Evolutionary conservation across 2,113 vertebrate species (phyloP).

Genomic region (Stictonetta naevosa): DNA sequence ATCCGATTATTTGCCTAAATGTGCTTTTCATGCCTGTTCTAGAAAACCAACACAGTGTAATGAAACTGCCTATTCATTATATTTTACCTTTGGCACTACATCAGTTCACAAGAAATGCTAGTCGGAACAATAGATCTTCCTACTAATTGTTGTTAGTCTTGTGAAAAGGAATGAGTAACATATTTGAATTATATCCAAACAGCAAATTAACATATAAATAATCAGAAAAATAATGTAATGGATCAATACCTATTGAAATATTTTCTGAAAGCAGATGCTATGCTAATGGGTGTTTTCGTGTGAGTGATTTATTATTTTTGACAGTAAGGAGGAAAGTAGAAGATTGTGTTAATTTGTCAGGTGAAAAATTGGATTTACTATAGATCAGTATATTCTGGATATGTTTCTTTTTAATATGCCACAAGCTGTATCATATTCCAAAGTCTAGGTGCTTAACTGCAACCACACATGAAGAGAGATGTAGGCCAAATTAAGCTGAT

Average conservation of each 20-base stretch:
- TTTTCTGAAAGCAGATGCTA: background rate
- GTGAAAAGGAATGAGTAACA: background rate
- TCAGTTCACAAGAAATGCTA: conserved; percentile 29
- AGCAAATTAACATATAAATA: conserved; percentile 46
- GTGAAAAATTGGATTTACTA: background rate
- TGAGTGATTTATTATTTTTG: background rate
- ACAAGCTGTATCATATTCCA: background rate
- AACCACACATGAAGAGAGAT: background rate
- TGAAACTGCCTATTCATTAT: conserved; percentile 26
- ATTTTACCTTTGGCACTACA: conserved; percentile 41
- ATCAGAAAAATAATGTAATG: background rate
- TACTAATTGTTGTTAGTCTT: conserved; percentile 50
- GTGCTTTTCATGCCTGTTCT: background rate
- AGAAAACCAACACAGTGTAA: background rate
- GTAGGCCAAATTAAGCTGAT: background rate
- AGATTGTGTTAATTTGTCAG: background rate
- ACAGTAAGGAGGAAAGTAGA: background rate
- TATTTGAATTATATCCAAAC: conserved; percentile 54
- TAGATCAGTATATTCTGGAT: background rate
- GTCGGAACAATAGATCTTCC: conserved; percentile 39
- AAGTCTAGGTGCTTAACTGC: background rate
- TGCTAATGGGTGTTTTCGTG: background rate
- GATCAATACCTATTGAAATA: conserved; percentile 25
- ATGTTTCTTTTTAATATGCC: background rate
- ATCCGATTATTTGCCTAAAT: conserved; percentile 19